Evolutionary conservation across 2,113 vertebrate species (phyloP), one percentile per base, ranked within the genome.

Genomic region (Atractosteus spatula): DNA sequence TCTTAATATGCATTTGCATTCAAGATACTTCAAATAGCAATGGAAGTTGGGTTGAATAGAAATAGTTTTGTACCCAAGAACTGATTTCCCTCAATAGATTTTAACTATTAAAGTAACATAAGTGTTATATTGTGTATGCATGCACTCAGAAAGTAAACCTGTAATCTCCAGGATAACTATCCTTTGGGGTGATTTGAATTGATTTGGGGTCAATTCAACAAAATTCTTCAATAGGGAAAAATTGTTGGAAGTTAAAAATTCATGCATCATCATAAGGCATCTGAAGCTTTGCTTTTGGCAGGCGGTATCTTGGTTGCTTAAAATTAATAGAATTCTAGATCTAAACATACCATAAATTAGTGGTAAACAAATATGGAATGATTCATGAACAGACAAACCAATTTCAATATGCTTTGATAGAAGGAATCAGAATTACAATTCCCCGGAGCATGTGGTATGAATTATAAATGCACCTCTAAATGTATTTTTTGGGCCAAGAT

Each of bases 1-100:
- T 76, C 64, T 80, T 80, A 80, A 85, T 86, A 82, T 63, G 73
- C n/a, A 12, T 61, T 45, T 62, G 51, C 72, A 62, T 8, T 41
- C 66, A 44, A 8, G 17, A 42, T 55, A 67, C 59, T 74, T 8
- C 29, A 41, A 3, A 6, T 47, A 41, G 55, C 59, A 14, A 13
- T 13, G 42, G 61, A 43, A 69, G 73, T 41, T 1, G 72, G 68
- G 67, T 65, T 69, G 69, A 70, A 51, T 7, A 62, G 57, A 62
- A 61, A 65, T 8, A 13, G 16, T 43, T 54, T 67, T 57, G 43
- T 8, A 55, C 44, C 71, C 55, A 59, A 61, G 55, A 73, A 29
- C n/a, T 8, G 43, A 16, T 54, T 29, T 54, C 41, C 56, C 41
- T 55, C 51, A n/a, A 66, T 51, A 29, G 66, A 55, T 17, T 68